phyloP scores from a whole-genome alignment of 2,113 vertebrate species.

The Coryphaenoides rupestris region DNA sequence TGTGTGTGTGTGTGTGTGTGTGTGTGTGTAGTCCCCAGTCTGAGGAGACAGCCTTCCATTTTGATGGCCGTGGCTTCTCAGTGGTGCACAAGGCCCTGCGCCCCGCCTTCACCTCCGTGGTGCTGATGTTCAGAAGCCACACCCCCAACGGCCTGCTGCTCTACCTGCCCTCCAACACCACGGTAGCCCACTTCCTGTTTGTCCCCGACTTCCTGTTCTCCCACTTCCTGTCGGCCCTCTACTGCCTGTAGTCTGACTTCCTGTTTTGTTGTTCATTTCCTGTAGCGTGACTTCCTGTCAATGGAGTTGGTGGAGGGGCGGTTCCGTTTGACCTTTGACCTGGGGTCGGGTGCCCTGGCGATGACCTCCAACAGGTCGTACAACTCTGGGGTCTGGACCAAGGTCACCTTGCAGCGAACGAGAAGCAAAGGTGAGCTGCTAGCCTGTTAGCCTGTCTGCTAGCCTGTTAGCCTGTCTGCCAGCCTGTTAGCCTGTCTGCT shows the following conservation, averaged over 20 bases:
- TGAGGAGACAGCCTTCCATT: conserved; percentile 89
- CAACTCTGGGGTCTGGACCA: conserved; percentile 89
- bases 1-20: too few species aligned
- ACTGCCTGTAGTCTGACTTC: not conserved
- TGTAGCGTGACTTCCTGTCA: conserved; percentile 89
- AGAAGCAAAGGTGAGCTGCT: conserved; percentile 82
- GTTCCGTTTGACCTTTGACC: conserved; percentile 84
- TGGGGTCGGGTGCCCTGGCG: conserved; percentile 85
- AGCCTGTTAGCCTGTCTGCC: too few species aligned
- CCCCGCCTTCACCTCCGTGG: conserved; percentile 84
- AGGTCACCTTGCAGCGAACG: conserved; percentile 87
- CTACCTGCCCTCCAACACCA: conserved; percentile 90
- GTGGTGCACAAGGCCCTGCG: conserved; percentile 85
- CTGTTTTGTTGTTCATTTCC: conserved; percentile 15
- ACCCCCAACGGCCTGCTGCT: conserved; percentile 87
- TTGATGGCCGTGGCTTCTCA: conserved; percentile 91
- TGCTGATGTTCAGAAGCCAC: conserved; percentile 88
- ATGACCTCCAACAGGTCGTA: conserved; percentile 83
- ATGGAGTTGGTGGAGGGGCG: conserved; percentile 86
- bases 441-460: too few species aligned
- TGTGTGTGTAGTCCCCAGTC: conserved; percentile 75
- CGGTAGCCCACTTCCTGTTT: conserved; percentile 73
- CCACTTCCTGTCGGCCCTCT: too few species aligned
- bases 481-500: too few species aligned
- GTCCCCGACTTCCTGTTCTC: not conserved